Conservation (phyloP, 1,140 invertebrate species). For the Pantala flavescens region DNA sequence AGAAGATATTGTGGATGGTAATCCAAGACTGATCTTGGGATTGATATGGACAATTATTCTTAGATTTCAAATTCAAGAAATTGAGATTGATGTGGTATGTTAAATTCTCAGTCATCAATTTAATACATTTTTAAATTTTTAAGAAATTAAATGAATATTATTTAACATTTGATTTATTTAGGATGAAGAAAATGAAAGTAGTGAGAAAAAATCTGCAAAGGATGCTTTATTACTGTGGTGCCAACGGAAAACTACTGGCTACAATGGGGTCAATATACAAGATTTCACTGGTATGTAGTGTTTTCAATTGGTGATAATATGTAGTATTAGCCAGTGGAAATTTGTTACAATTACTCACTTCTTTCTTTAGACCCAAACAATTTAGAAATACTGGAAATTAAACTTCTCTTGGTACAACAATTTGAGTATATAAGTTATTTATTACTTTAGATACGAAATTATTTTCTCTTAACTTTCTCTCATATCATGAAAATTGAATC, state of each 20-base stretch:
- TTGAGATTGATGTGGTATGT: constrained; percentile 91
- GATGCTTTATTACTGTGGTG: constrained; percentile 97
- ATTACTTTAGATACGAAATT: too few relatives aligned
- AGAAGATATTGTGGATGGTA: constrained; percentile 98
- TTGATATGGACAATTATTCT: constrained; percentile 98
- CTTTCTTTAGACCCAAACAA: too few relatives aligned
- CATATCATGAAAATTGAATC: too few relatives aligned
- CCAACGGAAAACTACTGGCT: constrained; percentile 92
- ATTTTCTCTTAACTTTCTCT: too few relatives aligned
- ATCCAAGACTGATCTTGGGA: constrained; percentile 88
- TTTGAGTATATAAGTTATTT: too few relatives aligned
- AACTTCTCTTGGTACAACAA: too few relatives aligned
- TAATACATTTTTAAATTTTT: background rate
- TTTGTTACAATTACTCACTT: too few relatives aligned
- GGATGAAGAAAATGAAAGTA: constrained; percentile 95
- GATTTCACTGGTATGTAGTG: constrained; percentile 47
- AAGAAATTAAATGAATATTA: background rate
- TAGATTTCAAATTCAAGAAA: constrained; percentile 96
- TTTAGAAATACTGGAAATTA: too few relatives aligned
- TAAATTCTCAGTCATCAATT: background rate
- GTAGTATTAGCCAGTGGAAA: too few relatives aligned
- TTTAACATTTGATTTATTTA: constrained; percentile 29
- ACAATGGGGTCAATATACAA: constrained; percentile 78
- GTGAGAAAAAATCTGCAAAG: constrained; percentile 97
- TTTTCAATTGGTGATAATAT: too few relatives aligned